A percentile compares a stretch with the other conserved stretches of the same genome.
phyloP scores from a whole-genome alignment of 1,140 invertebrate genomes.

The Aphelenchoides fujianensis region DNA sequence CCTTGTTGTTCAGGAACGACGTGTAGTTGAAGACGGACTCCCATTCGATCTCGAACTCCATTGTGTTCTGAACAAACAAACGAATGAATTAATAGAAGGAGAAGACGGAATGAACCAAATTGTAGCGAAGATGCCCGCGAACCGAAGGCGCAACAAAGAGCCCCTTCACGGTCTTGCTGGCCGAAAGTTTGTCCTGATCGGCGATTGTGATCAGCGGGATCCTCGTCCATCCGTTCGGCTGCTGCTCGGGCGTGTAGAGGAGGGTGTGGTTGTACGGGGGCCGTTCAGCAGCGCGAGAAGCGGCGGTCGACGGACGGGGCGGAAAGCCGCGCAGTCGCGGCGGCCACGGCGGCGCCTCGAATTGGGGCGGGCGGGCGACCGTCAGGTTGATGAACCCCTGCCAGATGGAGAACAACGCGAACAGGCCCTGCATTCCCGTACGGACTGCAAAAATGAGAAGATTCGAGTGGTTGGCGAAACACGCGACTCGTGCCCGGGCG shows the following conservation, averaged over 20 bases:
- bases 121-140: not conserved
- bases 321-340: not conserved
- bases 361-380: not conserved
- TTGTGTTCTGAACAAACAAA: constrained; percentile 9
- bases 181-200: not conserved
- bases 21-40: constrained; percentile 12
- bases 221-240: not conserved
- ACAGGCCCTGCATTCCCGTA: not conserved
- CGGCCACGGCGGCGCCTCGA: not conserved
- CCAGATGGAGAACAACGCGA: not conserved
- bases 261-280: not conserved
- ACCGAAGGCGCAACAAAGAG: not conserved
- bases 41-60: constrained; percentile 17
- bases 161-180: not conserved
- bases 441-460: no score
- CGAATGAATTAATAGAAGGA: not conserved
- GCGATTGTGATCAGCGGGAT: constrained; percentile 1
- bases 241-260: not conserved
- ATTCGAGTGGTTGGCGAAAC: no score
- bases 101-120: not conserved
- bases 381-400: not conserved
- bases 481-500: no score
- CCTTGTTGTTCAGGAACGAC: constrained; percentile 59
- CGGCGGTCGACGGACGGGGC: not conserved
- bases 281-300: no score